Evolutionary conservation across 2,113 vertebrate species (phyloP), one percentile per base, ranked within the genome.

Genomic region (Pomatorhinus ruficollis): DNA sequence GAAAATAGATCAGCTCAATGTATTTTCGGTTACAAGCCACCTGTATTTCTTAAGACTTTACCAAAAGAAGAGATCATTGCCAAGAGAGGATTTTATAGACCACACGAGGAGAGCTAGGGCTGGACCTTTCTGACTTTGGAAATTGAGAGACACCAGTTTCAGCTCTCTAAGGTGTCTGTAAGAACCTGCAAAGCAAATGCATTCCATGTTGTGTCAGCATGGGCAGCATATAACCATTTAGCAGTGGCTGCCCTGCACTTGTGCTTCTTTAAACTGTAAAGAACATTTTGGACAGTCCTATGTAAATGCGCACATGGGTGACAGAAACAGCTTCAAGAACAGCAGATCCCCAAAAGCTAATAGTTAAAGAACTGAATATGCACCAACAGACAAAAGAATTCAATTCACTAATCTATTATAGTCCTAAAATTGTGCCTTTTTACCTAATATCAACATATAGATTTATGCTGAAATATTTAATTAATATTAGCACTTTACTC

Each of bases 301-400:
- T 9, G 3, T 52, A 82, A 87, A 42, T 11, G 30, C 47, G 25
- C 33, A n/a, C 0, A 0, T 25, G 12, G 24, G 10, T 24, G 63
- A 61, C 15, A 53, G 72, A 87, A 79, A 12, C 39, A 89, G 15
- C 17, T 65, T 42, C 25, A 74, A 74, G 69, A 30, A 33, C 9
- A 42, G 20, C 12, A 88, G 45, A 72, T 22, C 12, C 11, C 45
- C 20, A 44, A 10, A 4, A 63, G 23, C 10, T 56, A 77, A 39
- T 9, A 25, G 16, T 35, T 39, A 61, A 54, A 86, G 21, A 86
- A 31, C 11, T 24, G 40, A 88, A 54, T 44, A 30, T 5, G 17
- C 3, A 56, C 9, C 33, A 44, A 23, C 30, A 71, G 40, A 64
- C 15, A 64, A 50, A 83, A 70, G 5, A 80, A 84, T n/a, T 21